A percentile compares a stretch with the other conserved stretches of the same genome.
Conservation (phyloP, 2,888 invertebrate species). For the Colletes collaris region DNA sequence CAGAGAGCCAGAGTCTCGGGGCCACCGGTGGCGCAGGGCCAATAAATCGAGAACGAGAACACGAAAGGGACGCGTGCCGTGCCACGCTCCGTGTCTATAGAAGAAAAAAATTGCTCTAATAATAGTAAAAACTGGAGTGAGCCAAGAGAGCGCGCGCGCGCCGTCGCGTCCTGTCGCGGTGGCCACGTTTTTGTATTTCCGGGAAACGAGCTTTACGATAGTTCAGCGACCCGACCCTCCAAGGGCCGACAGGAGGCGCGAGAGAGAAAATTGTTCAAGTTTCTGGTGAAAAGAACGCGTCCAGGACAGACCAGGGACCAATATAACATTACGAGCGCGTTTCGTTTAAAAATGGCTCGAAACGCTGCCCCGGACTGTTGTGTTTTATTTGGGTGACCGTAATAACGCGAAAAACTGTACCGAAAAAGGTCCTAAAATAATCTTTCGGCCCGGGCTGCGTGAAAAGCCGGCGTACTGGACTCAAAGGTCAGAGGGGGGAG, state of each 20-base stretch:
- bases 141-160: not conserved
- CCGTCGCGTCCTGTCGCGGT: conserved; percentile 8
- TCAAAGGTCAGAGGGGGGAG: conserved; percentile 15
- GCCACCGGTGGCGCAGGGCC: conserved; percentile 52
- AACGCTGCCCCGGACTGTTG: conserved; percentile 40
- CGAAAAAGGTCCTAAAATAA: conserved; percentile 73
- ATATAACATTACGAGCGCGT: conserved; percentile 75
- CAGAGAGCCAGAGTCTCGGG: not conserved
- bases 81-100: conserved; percentile 54
- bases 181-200: conserved; percentile 55
- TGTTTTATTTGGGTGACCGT: conserved; percentile 81
- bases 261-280: not conserved
- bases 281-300: not conserved
- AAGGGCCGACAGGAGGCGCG: not conserved
- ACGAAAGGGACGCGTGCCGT: conserved; percentile 65
- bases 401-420: conserved; percentile 80
- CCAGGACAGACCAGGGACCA: conserved; percentile 40
- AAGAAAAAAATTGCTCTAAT: conserved; percentile 80
- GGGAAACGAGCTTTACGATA: conserved; percentile 49
- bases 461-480: not conserved
- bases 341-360: conserved; percentile 76
- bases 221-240: conserved; percentile 1
- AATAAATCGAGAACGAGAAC: conserved; percentile 72
- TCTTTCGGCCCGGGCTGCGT: conserved; percentile 6
- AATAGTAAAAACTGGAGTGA: conserved; percentile 80